phyloP scores from a whole-genome alignment of 23 tunicate species.

The Ciona savignyi region DNA sequence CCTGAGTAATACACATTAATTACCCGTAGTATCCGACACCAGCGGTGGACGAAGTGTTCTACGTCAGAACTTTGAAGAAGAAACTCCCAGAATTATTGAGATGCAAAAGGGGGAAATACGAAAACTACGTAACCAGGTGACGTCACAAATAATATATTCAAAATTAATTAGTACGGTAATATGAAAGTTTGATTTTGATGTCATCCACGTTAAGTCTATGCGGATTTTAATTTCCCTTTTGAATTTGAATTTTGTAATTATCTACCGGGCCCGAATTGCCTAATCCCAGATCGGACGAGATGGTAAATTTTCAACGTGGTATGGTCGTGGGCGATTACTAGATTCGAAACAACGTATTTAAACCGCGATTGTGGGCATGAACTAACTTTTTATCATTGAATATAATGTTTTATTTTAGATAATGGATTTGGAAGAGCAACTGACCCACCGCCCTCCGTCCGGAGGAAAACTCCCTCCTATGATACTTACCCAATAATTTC shows the following conservation, averaged over 20 bases:
- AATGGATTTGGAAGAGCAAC: conserved; percentile 48
- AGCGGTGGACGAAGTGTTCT: conserved; percentile 32
- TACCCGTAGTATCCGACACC: conserved; percentile 24
- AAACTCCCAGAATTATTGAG: conserved; percentile 76
- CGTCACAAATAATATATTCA: too few species aligned
- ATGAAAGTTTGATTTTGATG: too few species aligned
- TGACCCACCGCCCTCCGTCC: conserved; percentile 44
- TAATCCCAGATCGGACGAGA: conserved; percentile 1
- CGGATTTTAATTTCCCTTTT: too few species aligned
- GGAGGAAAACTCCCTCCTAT: conserved; percentile 74
- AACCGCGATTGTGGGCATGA: not conserved
- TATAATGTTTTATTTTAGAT: conserved; percentile 23
- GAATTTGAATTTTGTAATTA: too few species aligned
- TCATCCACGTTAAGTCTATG: too few species aligned
- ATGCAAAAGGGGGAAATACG: conserved; percentile 88
- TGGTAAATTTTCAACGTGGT: not conserved
- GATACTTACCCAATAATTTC: conserved; percentile 31
- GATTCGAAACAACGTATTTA: not conserved
- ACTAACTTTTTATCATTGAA: not conserved
- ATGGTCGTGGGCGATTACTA: not conserved
- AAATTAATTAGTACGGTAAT: too few species aligned
- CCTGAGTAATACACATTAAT: too few species aligned
- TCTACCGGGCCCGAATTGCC: not conserved
- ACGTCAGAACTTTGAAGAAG: conserved; percentile 71
- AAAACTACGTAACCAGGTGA: conserved; percentile 75